Conservation (phyloP, 2,888 invertebrate genomes). For the Nysson spinosus region DNA sequence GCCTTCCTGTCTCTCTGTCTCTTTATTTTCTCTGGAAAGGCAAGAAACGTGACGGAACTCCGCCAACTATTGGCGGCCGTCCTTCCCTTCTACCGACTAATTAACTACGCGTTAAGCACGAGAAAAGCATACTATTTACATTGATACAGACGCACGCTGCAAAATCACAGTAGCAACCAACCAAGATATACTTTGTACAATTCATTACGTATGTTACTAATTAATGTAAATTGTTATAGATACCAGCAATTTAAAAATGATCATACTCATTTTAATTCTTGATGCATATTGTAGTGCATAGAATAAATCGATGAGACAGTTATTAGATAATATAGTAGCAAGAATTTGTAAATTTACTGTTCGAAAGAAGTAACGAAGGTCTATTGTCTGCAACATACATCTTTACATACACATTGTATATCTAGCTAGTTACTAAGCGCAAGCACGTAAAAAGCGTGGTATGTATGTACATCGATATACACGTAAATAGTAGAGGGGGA, state of each 20-base stretch:
- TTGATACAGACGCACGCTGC: slow-evolving; percentile 6
- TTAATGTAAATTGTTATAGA: no score
- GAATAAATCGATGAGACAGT: no score
- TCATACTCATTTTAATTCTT: no score
- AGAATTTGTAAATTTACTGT: no score
- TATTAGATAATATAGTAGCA: no score
- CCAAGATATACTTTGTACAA: background rate
- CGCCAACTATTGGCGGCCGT: slow-evolving; percentile 58
- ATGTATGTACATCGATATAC: slow-evolving; percentile 1
- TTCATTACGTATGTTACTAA: no score
- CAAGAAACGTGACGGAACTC: slow-evolving; percentile 64
- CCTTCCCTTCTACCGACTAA: slow-evolving; percentile 45
- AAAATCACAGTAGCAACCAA: slow-evolving; percentile 4
- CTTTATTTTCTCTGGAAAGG: slow-evolving; percentile 59
- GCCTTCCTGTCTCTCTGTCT: slow-evolving; percentile 39
- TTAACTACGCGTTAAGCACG: slow-evolving; percentile 39
- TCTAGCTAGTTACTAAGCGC: background rate
- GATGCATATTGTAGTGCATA: no score
- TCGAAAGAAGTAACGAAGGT: background rate
- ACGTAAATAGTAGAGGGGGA: background rate
- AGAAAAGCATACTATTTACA: slow-evolving; percentile 40
- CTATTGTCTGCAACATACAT: background rate
- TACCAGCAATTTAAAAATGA: no score
- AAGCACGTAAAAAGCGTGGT: slow-evolving; percentile 11
- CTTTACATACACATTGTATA: no score